Evolutionary conservation across 1,140 invertebrate species (phyloP).

Genomic region (Zaprionus vittiger): DNA sequence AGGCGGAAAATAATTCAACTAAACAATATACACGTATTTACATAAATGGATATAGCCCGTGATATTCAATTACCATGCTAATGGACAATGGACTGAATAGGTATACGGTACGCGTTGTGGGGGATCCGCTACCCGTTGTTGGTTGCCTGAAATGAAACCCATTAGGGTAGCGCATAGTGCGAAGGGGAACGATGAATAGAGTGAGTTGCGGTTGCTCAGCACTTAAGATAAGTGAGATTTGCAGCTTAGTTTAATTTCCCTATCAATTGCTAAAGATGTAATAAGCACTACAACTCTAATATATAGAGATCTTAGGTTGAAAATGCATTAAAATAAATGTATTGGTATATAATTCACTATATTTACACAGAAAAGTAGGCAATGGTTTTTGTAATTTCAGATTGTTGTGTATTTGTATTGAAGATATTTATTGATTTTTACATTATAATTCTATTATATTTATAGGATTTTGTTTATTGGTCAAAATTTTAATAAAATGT

Average conservation of each 20-base stretch:
- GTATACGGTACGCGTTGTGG: background rate
- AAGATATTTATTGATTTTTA: background rate
- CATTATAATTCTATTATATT: too few species aligned
- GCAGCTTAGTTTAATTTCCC: background rate
- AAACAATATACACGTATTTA: constrained; percentile 82
- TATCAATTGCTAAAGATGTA: background rate
- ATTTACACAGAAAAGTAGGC: background rate
- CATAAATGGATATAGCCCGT: constrained; percentile 76
- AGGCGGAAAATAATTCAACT: constrained; percentile 81
- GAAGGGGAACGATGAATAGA: background rate
- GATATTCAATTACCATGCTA: constrained; percentile 76
- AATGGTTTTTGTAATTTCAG: background rate
- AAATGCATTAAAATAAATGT: background rate
- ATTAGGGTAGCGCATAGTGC: background rate
- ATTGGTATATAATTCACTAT: background rate
- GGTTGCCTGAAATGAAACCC: background rate
- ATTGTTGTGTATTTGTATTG: too few species aligned
- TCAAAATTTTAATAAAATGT: background rate
- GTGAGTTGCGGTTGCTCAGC: background rate
- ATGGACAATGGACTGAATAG: constrained; percentile 42
- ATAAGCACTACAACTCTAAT: background rate
- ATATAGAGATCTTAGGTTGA: background rate
- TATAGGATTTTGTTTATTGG: too few species aligned
- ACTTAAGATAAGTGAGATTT: constrained; percentile 2
- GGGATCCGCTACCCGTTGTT: background rate